Evolutionary conservation across 2,888 invertebrate species (phyloP).

Genomic region (Crioceris asparagi): DNA sequence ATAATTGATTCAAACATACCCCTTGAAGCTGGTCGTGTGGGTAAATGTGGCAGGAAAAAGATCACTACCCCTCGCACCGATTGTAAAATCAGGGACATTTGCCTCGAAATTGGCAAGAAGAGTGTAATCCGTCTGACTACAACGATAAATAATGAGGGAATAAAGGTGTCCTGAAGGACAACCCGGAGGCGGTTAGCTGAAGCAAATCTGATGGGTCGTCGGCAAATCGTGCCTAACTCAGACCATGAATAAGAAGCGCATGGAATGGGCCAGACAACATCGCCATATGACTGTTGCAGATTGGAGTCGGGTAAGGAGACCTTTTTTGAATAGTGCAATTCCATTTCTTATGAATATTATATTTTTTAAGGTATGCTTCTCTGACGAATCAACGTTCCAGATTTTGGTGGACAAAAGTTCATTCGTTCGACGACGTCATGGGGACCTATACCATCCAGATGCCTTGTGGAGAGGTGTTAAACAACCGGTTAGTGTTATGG

Average conservation of each 20-base stretch:
- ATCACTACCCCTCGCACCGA: conserved; percentile 2
- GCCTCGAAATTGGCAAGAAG: conserved; percentile 3
- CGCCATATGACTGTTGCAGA: conserved; percentile 6
- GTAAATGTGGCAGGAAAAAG: conserved; percentile 5
- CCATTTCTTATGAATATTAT: neutral
- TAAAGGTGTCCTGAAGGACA: conserved; percentile 1
- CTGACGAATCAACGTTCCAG: conserved; percentile 1
- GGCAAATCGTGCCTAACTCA: conserved; percentile 4
- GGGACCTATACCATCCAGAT: conserved; percentile 1
- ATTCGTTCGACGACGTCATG: conserved; percentile 1
- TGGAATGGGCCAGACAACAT: conserved; percentile 5
- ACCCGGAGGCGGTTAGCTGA: conserved; percentile 2
- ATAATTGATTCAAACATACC: neutral
- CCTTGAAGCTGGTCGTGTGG: neutral
- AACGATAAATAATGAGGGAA: conserved; percentile 3
- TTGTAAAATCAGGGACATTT: conserved; percentile 2
- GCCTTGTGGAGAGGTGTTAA: conserved; percentile 7
- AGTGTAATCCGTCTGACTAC: conserved; percentile 1
- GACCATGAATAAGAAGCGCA: conserved; percentile 4
- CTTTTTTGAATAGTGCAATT: neutral
- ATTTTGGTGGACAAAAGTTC: conserved; percentile 2
- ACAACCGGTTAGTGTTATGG: conserved; percentile 11
- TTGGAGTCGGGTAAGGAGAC: conserved; percentile 4
- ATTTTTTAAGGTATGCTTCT: conserved; percentile 1
- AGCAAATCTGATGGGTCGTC: neutral